These are phyloP conservation scores for Dolichotis patagonum DNA, from an alignment of 2,113 vertebrate genomes.

Conservation along the genomic window DNA sequence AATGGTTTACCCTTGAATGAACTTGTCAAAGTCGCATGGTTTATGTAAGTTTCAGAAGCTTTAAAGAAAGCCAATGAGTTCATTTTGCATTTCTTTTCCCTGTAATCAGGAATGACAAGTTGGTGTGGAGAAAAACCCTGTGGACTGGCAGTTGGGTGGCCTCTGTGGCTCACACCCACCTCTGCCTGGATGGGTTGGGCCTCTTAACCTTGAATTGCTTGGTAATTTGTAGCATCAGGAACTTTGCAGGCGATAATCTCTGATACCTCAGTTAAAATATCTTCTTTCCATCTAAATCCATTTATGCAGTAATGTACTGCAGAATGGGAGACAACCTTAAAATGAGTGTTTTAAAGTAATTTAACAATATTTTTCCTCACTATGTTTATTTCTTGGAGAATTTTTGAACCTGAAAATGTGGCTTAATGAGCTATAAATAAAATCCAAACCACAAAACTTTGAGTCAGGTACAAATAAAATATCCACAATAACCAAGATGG, in stretches of 20 bases:
- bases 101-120: neutral
- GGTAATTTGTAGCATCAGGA: slow-evolving; percentile 39
- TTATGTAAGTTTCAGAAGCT: slow-evolving; percentile 12
- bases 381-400: slow-evolving; percentile 43
- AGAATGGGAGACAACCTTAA: slow-evolving; percentile 62
- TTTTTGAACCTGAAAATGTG: slow-evolving; percentile 46
- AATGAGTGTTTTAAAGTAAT: slow-evolving; percentile 54
- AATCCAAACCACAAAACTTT: slow-evolving; percentile 29
- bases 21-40: slow-evolving; percentile 23
- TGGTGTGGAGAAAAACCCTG: neutral
- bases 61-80: neutral
- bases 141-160: neutral
- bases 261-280: slow-evolving; percentile 32
- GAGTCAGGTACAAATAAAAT: slow-evolving; percentile 47
- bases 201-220: slow-evolving; percentile 37
- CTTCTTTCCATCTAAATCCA: slow-evolving; percentile 62
- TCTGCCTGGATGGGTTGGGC: neutral
- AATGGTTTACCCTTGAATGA: slow-evolving; percentile 29
- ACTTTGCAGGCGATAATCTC: slow-evolving; percentile 51
- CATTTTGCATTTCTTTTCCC: neutral
- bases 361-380: slow-evolving; percentile 51
- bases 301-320: slow-evolving; percentile 47
- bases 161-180: neutral
- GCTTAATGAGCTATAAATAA: slow-evolving; percentile 27
- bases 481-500: neutral